Evolutionary conservation across 1,140 invertebrate species (phyloP), one percentile per base, ranked within the genome.

Genomic region (Diachasma alloeum): DNA sequence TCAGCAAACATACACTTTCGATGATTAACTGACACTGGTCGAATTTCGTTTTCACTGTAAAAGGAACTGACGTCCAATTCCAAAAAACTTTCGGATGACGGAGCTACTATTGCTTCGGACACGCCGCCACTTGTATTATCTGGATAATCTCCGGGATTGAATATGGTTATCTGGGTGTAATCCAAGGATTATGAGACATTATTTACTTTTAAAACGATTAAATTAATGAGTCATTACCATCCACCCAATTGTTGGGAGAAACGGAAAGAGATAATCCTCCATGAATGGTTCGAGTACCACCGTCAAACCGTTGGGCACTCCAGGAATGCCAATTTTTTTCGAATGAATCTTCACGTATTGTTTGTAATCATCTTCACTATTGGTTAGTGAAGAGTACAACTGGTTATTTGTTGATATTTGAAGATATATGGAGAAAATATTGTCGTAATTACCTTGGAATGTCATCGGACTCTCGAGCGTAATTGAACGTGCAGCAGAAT

Each of bases 401-500:
- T 56, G 0, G 17, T 17, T 17, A 22, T 13, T 17, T 0, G 1
- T 56, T 19, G 17, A 13, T 56, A 19, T 56, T 56, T 15, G 8
- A 22, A 8, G 6, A 19, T 9, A 56, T 13, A 19, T 56, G 6
- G 2, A 31, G 31, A 3, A 56, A 56, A 56, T 56, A 42, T 42
- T 13, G 2, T 48, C 9, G 22, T 72, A 78, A 78, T 83, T 66
- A 85, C 84, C 44, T 26, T 0, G n/a, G 31, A 42, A 80, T 66
- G 59, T 86, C 84, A 31, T 86, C 84, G 0, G 37, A n/a, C 69
- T 81, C 79, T 9, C 81, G 80, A 6, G 81, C 68, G 69, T 92
- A 91, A 83, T 93, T 93, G 78, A 93, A 93, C 4, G 88, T 83
- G 74, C 92, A 93, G 81, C 92, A 93, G 78, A 88, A 91, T 22